A percentile compares a stretch with the other conserved stretches of the same genome.
Evolutionary conservation across 2,113 vertebrate genomes (phyloP).

Genomic region (Sprattus sprattus): DNA sequence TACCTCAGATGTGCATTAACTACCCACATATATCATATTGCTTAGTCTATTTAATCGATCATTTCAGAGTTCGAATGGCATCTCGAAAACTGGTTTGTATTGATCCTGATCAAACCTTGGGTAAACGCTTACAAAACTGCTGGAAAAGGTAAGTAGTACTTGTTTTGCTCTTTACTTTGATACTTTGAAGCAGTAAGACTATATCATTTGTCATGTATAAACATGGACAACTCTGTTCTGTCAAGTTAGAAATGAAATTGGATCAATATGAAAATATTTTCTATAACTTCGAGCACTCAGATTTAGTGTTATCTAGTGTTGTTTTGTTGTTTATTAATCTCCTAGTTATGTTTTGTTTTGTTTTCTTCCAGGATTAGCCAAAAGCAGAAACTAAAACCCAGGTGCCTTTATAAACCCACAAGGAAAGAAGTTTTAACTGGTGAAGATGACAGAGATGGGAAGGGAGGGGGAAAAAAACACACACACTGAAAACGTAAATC

Average conservation of each 20-base stretch:
- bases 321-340: too few relatives aligned
- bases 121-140: not conserved
- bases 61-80: not conserved
- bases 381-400: not conserved
- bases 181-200: too few relatives aligned
- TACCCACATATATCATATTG: not conserved
- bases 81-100: not conserved
- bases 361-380: not conserved
- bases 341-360: not conserved
- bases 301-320: not conserved
- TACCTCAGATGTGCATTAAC: not conserved
- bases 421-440: not conserved
- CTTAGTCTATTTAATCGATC: not conserved
- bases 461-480: too few relatives aligned
- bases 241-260: too few relatives aligned
- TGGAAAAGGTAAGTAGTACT: not conserved
- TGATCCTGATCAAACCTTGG: not conserved
- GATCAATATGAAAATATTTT: not conserved
- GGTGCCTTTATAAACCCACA: not conserved
- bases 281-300: too few relatives aligned
- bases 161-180: not conserved
- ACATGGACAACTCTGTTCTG: not conserved
- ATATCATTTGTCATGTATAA: too few relatives aligned
- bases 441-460: not conserved
- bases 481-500: too few relatives aligned